A percentile compares a stretch with the other conserved stretches of the same genome.
Evolutionary conservation across 2,797 vertebrate genomes (phyloP).

Genomic region (Philypnodon macrostomus): DNA sequence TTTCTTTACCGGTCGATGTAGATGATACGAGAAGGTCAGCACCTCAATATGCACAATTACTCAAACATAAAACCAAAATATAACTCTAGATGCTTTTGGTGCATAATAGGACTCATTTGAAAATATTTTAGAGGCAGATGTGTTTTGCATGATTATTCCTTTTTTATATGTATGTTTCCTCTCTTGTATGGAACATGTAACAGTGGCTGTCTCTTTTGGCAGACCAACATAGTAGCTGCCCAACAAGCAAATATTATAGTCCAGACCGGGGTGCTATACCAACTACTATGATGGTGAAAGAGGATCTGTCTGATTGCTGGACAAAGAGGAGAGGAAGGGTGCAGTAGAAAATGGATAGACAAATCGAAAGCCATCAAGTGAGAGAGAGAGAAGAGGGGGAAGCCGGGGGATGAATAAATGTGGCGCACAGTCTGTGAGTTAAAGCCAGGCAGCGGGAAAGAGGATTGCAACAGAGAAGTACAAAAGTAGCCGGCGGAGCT

Average conservation of each 20-base stretch:
- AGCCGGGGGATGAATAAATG: conserved; percentile 9
- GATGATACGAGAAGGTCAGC: too few species aligned
- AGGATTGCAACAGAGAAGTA: conserved; percentile 3
- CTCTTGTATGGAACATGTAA: conserved; percentile 2
- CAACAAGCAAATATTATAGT: conserved; percentile 36
- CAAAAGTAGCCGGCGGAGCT: conserved; percentile 5
- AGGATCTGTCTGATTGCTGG: conserved; percentile 27
- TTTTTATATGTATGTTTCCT: background rate
- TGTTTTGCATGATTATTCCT: background rate
- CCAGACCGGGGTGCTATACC: conserved; percentile 2
- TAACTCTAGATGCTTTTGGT: too few species aligned
- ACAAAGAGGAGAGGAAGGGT: background rate
- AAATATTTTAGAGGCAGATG: background rate
- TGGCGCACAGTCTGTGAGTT: conserved; percentile 1
- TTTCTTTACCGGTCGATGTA: too few species aligned
- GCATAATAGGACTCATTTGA: too few species aligned
- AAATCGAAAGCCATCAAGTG: conserved; percentile 48
- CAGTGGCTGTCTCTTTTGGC: conserved; percentile 5
- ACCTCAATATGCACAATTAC: too few species aligned
- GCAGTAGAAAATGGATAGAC: conserved; percentile 30
- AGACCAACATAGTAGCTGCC: conserved; percentile 35
- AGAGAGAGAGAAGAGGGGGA: background rate
- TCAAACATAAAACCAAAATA: too few species aligned
- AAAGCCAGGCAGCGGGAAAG: conserved; percentile 1
- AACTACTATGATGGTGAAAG: conserved; percentile 20